phyloP scores from a whole-genome alignment of 1,140 invertebrate species.

The honey bee (Apis mellifera) region Amel_HAv3.1 CM009932.2:8262001-8262500 shows the following conservation, averaged over 20 bases:
- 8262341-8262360: neutral
- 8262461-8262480: neutral
- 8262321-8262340: neutral
- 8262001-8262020: too few relatives aligned
- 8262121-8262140: too few relatives aligned
- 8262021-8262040: too few relatives aligned
- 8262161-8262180: too few relatives aligned
- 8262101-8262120: too few relatives aligned
- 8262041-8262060: too few relatives aligned
- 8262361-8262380: neutral
- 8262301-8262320: neutral
- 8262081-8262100: too few relatives aligned
- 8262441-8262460: neutral
- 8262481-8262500: constrained; percentile 42
- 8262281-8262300: neutral
- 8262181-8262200: too few relatives aligned
- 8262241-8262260: neutral
- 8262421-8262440: neutral
- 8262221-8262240: neutral
- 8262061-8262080: too few relatives aligned
- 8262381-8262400: neutral
- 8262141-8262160: too few relatives aligned
- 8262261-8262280: neutral
- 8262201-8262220: neutral
- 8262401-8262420: neutral